Percentiles rank a stretch among this genome's conserved stretches.
These are phyloP conservation scores for Taenaris catops DNA, from an alignment of 2,888 invertebrate genomes.

Conservation along the genomic window DNA sequence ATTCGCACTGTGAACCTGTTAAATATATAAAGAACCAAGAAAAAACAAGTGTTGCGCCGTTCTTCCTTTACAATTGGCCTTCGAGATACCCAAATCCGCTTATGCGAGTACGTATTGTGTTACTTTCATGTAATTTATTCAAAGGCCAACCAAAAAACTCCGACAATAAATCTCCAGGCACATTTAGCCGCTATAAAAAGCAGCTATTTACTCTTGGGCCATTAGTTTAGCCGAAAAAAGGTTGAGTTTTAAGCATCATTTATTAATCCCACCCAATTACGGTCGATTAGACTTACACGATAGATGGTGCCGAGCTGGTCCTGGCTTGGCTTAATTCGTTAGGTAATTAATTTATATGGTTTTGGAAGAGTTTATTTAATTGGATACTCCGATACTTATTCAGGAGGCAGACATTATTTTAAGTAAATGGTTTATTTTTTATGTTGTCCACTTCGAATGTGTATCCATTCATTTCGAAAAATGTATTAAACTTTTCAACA, in stretches of 20 bases:
- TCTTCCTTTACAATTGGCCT: too few relatives aligned
- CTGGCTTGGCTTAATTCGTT: constrained; percentile 12
- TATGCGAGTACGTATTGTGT: too few relatives aligned
- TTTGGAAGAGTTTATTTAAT: constrained; percentile 8
- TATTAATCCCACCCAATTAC: constrained; percentile 61
- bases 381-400: not conserved
- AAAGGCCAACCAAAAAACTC: constrained; percentile 44
- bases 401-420: not conserved
- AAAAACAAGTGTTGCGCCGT: too few relatives aligned
- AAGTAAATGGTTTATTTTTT: too few relatives aligned
- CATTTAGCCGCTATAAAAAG: constrained; percentile 47
- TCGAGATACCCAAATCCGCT: too few relatives aligned
- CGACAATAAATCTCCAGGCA: constrained; percentile 50
- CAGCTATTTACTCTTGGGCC: constrained; percentile 62
- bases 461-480: too few relatives aligned
- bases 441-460: too few relatives aligned
- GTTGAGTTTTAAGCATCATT: constrained; percentile 72
- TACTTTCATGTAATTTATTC: constrained; percentile 45
- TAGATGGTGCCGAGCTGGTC: constrained; percentile 26
- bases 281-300: constrained; percentile 65
- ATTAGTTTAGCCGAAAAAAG: constrained; percentile 76
- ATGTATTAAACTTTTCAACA: too few relatives aligned
- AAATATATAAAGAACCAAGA: too few relatives aligned
- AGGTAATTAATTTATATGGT: constrained; percentile 15
- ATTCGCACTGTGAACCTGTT: too few relatives aligned